Conservation (phyloP, 1,140 invertebrate genomes). For the Drosophila rhopaloa region DNA sequence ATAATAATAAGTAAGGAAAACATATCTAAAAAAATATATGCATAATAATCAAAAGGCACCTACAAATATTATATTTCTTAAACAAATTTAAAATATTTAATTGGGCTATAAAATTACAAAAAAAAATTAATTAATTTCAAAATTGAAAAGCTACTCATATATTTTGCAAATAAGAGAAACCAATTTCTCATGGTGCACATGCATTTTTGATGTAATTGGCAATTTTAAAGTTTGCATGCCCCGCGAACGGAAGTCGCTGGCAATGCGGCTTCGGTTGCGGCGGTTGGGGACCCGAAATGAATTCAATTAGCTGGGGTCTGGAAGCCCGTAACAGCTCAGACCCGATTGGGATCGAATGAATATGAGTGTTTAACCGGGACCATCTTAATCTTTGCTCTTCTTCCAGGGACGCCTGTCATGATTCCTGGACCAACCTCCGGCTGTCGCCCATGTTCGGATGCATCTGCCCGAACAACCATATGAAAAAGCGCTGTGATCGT, state of each 20-base stretch:
- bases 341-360: background rate
- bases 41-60: too few relatives aligned
- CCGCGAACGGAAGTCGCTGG: conserved; percentile 61
- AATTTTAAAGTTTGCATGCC: conserved; percentile 76
- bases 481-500: conserved; percentile 93
- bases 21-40: too few relatives aligned
- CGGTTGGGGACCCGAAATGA: conserved; percentile 49
- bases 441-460: conserved; percentile 95
- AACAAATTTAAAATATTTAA: too few relatives aligned
- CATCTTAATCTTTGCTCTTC: conserved; percentile 10
- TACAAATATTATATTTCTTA: too few relatives aligned
- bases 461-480: conserved; percentile 94
- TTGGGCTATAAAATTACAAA: too few relatives aligned
- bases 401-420: conserved; percentile 92
- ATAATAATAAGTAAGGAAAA: too few relatives aligned
- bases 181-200: conserved; percentile 39
- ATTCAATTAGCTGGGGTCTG: conserved; percentile 63
- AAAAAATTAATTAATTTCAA: too few relatives aligned
- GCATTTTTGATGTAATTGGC: conserved; percentile 82
- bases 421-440: conserved; percentile 92
- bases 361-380: conserved; percentile 3
- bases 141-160: too few relatives aligned
- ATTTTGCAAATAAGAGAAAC: background rate
- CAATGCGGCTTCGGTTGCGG: conserved; percentile 28
- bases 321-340: background rate